A percentile compares a stretch with the other conserved stretches of the same genome.
phyloP scores from a whole-genome alignment of 2,113 vertebrate genomes.

The Aptenodytes forsteri region DNA sequence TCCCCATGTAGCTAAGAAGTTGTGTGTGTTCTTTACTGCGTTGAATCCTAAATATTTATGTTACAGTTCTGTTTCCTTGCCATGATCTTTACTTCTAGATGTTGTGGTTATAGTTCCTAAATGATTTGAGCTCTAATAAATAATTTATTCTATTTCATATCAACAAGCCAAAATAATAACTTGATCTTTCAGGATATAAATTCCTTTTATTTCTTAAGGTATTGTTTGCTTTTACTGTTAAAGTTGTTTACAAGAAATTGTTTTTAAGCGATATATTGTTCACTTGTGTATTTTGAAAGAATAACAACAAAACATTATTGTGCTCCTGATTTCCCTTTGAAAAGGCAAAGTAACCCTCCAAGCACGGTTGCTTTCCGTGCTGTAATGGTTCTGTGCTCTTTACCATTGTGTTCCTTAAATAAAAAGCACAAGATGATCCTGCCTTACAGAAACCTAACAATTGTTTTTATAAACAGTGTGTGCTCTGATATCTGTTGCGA shows the following conservation, averaged over 20 bases:
- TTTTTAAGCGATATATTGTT: constrained; percentile 3
- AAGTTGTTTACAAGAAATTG: constrained; percentile 30
- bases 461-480: constrained; percentile 13
- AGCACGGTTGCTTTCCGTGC: neutral
- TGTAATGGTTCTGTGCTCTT: neutral
- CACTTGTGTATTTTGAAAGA: neutral
- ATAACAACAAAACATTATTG: constrained; percentile 28
- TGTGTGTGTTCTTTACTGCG: neutral
- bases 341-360: constrained; percentile 16
- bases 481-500: neutral
- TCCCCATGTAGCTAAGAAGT: neutral
- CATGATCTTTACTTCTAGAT: neutral
- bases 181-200: neutral
- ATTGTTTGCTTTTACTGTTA: constrained; percentile 18
- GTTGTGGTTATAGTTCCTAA: constrained; percentile 22
- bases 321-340: constrained; percentile 35
- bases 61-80: neutral
- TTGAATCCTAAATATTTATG: constrained; percentile 7
- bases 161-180: neutral
- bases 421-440: constrained; percentile 51
- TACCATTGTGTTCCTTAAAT: constrained; percentile 59
- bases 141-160: neutral
- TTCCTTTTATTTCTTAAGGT: neutral
- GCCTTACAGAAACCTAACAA: neutral
- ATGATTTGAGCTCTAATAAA: neutral